These are phyloP conservation scores for Eupithecia vulgata DNA, from an alignment of 2,888 invertebrate species.

Conservation along the genomic window DNA sequence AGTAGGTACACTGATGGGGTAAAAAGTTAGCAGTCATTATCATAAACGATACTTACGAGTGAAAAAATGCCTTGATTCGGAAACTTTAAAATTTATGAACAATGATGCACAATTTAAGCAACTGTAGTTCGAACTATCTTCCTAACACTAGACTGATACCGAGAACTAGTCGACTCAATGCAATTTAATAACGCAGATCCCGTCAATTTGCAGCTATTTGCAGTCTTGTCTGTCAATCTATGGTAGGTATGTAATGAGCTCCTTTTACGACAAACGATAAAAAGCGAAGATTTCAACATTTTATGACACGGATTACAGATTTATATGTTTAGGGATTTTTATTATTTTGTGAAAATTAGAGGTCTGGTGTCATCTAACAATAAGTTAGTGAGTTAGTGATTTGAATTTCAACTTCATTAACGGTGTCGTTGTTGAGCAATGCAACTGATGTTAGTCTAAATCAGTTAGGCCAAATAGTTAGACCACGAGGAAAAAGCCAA, in stretches of 20 bases:
- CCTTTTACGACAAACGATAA: neutral
- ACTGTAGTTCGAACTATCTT: neutral
- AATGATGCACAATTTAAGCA: neutral
- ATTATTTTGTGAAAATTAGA: neutral
- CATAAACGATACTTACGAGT: no score
- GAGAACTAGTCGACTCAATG: conserved; percentile 21
- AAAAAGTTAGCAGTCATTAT: no score
- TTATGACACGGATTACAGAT: neutral
- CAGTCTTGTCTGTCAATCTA: conserved; percentile 6
- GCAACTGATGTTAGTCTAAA: no score
- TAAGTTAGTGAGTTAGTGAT: neutral
- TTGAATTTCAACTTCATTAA: neutral
- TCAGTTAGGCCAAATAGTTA: no score
- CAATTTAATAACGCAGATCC: conserved; percentile 35
- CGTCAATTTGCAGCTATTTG: conserved; percentile 31
- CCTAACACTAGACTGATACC: neutral
- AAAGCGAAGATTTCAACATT: neutral
- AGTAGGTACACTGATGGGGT: no score
- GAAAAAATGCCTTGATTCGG: neutral
- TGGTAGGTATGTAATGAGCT: neutral
- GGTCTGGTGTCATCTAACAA: neutral
- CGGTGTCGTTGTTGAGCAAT: no score
- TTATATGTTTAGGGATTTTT: no score
- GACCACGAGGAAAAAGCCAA: no score
- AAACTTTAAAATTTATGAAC: neutral